A percentile compares a stretch with the other conserved stretches of the same genome.
Evolutionary conservation across 2,113 vertebrate species (phyloP).

Genomic region (Engraulis encrasicolus): DNA sequence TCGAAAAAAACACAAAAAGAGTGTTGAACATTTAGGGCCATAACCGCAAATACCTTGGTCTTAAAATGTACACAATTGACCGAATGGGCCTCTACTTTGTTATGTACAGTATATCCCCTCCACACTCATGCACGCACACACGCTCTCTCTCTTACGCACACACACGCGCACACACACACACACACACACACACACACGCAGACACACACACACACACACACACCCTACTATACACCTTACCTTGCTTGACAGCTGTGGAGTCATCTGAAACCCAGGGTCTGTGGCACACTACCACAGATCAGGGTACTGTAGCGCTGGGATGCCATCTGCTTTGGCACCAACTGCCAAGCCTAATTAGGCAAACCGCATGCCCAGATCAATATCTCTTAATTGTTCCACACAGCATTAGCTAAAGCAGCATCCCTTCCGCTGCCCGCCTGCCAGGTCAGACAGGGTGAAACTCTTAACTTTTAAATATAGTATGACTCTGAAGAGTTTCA

Average conservation of each 20-base stretch:
- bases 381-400: not conserved
- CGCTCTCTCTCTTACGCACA: not conserved
- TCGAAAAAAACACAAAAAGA: too few relatives aligned
- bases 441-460: too few relatives aligned
- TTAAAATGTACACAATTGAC: too few relatives aligned
- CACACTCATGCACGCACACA: not conserved
- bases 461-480: too few relatives aligned
- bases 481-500: too few relatives aligned
- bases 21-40: too few relatives aligned
- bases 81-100: too few relatives aligned
- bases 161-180: not conserved
- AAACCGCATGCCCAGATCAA: conserved; percentile 3
- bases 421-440: not conserved
- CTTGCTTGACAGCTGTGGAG: not conserved
- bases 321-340: not conserved
- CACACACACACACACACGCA: conserved; percentile 24
- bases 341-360: not conserved
- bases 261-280: conserved; percentile 19
- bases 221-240: too few relatives aligned
- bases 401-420: not conserved
- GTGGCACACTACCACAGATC: too few relatives aligned
- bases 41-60: too few relatives aligned
- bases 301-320: not conserved
- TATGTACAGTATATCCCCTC: too few relatives aligned
- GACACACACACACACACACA: conserved; percentile 31